These are phyloP conservation scores for Megalonaias nervosa DNA, from an alignment of 1,140 invertebrate species.

Conservation along the genomic window DNA sequence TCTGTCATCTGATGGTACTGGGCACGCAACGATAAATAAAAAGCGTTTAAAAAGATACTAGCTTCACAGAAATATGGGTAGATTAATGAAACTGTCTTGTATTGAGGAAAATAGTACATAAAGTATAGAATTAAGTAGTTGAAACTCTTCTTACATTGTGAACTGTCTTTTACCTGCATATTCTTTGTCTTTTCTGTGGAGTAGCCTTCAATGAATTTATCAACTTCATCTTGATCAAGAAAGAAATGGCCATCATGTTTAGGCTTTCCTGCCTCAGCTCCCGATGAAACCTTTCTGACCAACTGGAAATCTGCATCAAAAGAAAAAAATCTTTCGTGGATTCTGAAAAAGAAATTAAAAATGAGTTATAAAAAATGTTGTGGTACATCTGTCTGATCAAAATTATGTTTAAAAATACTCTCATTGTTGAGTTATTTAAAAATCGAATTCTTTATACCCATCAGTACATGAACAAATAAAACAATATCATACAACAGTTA, in stretches of 20 bases:
- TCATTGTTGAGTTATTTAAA: too few relatives aligned
- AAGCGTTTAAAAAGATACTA: too few relatives aligned
- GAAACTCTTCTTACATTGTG: not conserved
- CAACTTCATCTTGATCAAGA: constrained; percentile 17
- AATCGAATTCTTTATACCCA: too few relatives aligned
- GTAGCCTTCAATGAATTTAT: constrained; percentile 21
- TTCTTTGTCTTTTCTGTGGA: not conserved
- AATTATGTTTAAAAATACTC: too few relatives aligned
- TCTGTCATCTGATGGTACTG: too few relatives aligned
- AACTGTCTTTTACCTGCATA: not conserved
- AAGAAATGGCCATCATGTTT: constrained; percentile 21
- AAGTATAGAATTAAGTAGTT: not conserved
- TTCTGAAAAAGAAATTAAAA: not conserved
- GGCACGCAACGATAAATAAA: too few relatives aligned
- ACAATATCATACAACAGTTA: too few relatives aligned
- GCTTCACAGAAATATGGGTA: too few relatives aligned
- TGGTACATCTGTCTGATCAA: too few relatives aligned
- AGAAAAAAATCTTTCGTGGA: constrained; percentile 3
- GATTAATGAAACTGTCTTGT: not conserved
- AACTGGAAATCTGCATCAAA: constrained; percentile 33
- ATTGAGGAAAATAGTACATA: not conserved
- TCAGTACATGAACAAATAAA: too few relatives aligned
- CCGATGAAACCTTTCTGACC: constrained; percentile 23
- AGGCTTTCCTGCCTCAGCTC: too few relatives aligned
- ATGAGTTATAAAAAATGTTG: too few relatives aligned